Percentiles rank a stretch among this genome's conserved stretches.
These are phyloP conservation scores for Egretta garzetta DNA, from an alignment of 2,113 vertebrate genomes.

Conservation along the genomic window DNA sequence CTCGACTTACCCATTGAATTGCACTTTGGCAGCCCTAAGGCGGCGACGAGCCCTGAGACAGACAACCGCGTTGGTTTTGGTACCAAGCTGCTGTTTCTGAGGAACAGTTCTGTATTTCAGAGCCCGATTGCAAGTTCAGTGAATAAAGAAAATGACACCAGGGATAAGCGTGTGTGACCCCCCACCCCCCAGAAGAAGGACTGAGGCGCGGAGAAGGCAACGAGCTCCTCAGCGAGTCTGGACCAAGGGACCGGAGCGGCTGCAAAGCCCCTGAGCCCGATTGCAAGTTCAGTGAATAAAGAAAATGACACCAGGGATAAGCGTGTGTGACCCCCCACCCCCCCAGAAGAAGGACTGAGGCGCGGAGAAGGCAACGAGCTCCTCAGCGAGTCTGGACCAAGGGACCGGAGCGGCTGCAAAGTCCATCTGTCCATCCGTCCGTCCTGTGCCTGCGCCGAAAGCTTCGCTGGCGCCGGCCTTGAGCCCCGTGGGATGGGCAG, in stretches of 20 bases:
- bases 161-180: accelerated
- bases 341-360: not conserved
- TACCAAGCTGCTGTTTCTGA: not conserved
- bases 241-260: no score
- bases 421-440: not conserved
- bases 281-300: not conserved
- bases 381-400: accelerated
- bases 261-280: no score
- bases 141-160: not conserved
- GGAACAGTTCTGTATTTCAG: not conserved
- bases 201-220: not conserved
- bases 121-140: no score
- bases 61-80: not conserved
- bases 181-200: not conserved
- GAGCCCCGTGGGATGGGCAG: not conserved
- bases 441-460: not conserved
- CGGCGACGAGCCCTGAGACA: not conserved
- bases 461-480: not conserved
- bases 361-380: accelerated
- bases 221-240: accelerated
- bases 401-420: not conserved
- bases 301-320: not conserved
- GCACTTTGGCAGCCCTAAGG: not conserved
- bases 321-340: accelerated
- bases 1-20: not conserved